Evolutionary conservation across 2,888 invertebrate species (phyloP), one percentile per base, ranked within the genome.

Genomic region (Lasioglossum vierecki): DNA sequence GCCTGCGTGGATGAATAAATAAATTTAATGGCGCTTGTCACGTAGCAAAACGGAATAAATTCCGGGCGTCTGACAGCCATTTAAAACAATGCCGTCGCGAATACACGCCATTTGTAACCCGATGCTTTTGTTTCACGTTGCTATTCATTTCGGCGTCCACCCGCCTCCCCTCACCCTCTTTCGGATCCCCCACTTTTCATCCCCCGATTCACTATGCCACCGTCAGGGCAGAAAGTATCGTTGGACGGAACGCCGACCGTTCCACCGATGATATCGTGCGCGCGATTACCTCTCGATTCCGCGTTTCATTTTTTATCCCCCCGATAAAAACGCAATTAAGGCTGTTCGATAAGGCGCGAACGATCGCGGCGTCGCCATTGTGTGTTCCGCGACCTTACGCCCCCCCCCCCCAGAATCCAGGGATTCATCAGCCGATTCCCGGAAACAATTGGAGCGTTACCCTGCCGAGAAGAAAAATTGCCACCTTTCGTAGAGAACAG

Each of bases 61-160:
- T 94, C 93, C 93, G 92, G 92, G 91, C 91, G 93, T 92, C 94
- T 94, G 94, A 94, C 94, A 94, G 94, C 94, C 93, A 94, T 95
- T 94, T 95, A 94, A 94, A 95, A 94, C 94, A 94, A 95, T 95
- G 94, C 94, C 93, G 93, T 93, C 92, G 93, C 93, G 93, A 94
- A 94, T 94, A 94, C 94, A 92, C 93, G 94, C 93, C 93, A 94
- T 94, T 94, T 94, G 94, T 94, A 94, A 94, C 93, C 93, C 92
- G 90, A 90, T 89, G 93, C 94, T 94, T 94, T 94, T 94, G 94
- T 94, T 94, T 93, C 93, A 91, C 92, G 92, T 93, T 93, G 94
- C 93, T 94, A 93, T 94, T 94, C 94, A 94, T 94, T 93, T 92
- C 91, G 90, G 30, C 68, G 68, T 39, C 39, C 39, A 30, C 30